phyloP scores from a whole-genome alignment of 2,888 invertebrate species.

The Melolontha melolontha region DNA sequence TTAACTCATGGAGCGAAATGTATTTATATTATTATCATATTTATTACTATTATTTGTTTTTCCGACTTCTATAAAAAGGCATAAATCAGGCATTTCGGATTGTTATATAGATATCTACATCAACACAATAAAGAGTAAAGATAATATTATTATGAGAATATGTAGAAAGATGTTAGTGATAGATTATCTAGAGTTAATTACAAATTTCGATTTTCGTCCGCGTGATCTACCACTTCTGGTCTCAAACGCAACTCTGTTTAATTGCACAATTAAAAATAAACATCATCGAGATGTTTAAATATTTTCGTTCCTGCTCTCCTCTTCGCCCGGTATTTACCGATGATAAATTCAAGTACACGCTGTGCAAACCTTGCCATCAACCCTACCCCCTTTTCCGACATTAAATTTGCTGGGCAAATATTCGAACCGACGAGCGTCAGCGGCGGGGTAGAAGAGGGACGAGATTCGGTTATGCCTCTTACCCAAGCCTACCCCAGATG shows the following conservation, averaged over 20 bases:
- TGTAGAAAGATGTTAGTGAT: neutral
- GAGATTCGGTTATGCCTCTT: conserved; percentile 15
- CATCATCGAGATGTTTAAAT: conserved; percentile 45
- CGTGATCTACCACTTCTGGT: neutral
- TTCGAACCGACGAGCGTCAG: conserved; percentile 11
- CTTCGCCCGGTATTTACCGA: conserved; percentile 29
- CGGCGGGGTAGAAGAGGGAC: conserved; percentile 1
- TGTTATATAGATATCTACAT: too few relatives aligned
- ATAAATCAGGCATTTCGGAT: too few relatives aligned
- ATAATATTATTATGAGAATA: neutral
- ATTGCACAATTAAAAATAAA: conserved; percentile 49
- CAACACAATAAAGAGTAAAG: too few relatives aligned
- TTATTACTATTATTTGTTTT: too few relatives aligned
- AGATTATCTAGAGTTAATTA: conserved; percentile 31
- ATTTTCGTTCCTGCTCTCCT: conserved; percentile 36
- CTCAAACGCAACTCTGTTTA: conserved; percentile 43
- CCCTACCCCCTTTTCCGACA: conserved; percentile 29
- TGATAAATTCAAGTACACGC: conserved; percentile 39
- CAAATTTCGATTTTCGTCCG: conserved; percentile 15
- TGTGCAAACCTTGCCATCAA: conserved; percentile 29
- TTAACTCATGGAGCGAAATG: too few relatives aligned
- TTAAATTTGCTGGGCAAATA: conserved; percentile 38
- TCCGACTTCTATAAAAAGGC: too few relatives aligned
- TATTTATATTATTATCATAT: too few relatives aligned
- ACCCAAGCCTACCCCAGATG: conserved; percentile 18